Base-by-base conservation (phyloP, 1,140 invertebrate genomes). In the Caenorhabditis brenneri region DNA sequence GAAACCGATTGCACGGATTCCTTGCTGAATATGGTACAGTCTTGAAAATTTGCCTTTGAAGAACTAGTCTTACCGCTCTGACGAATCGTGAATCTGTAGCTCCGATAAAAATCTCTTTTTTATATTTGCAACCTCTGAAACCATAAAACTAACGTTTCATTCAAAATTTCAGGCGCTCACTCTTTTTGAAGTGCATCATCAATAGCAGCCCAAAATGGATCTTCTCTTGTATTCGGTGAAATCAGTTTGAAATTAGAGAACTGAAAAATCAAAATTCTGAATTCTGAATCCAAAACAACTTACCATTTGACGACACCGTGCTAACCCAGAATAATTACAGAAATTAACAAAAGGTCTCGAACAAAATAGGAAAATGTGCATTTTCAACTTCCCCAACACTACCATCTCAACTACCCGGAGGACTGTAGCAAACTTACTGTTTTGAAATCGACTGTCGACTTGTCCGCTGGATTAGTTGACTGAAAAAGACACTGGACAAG, bases 161-260 rank as follows among this genome's bases (percentile, higher is more conserved):
- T 42, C 27, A 42, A 19, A 6, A 22, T 24, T 46, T 31, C 91
- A 92, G 91, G 89, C 93, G 93, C 92, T 92, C 84, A 94, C 94
- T 93, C 89, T 84, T 92, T 87, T 60, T 94, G 92, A 84, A 92
- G 92, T 3, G 91, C 91, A 15, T 90, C 91, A 88, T 94, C 94
- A 86, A 97, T 96, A 1, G 95, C 94, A 19, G 93, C 85, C 95
- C 96, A 97, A 91, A 93, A 97, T 0, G 93, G 92, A 92, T 96
- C 95, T 1, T 90, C 93, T 0, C 92, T 88, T 74, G 95, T 93
- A 0, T 94, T 91, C 80, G 93, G 93, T 0, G 95, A 95, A n/a
- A 93, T 93, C 31, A 82, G 82, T n/a, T 86, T 84, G 29, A 84
- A 81, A 24, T 82, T 81, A 15, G 51, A 92, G 90, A 9, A 94